A percentile compares a stretch with the other conserved stretches of the same genome.
These are phyloP conservation scores for Aporrectodea caliginosa DNA, from an alignment of 1,140 invertebrate genomes.

Conservation along the genomic window DNA sequence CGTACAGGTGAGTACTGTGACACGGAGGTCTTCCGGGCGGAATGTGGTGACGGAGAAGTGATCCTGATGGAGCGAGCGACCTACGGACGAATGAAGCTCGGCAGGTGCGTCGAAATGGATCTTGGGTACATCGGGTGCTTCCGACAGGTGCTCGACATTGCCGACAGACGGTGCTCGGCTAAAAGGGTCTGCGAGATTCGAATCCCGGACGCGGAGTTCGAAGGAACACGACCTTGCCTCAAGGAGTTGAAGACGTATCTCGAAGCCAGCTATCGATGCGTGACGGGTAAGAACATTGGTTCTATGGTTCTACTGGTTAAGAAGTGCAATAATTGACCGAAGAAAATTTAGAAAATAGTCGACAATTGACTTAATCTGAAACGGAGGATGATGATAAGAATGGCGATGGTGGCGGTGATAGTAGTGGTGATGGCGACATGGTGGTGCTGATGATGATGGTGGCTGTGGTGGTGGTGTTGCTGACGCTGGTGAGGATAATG, in stretches of 20 bases:
- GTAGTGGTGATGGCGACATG: too few species aligned
- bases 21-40: constrained; percentile 18
- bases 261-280: too few species aligned
- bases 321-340: too few species aligned
- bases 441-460: too few species aligned
- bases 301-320: too few species aligned
- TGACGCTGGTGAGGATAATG: too few species aligned
- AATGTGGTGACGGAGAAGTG: constrained; percentile 22
- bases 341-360: too few species aligned
- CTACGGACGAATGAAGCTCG: constrained; percentile 29
- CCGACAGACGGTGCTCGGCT: constrained; percentile 7
- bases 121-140: constrained; percentile 20
- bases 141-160: background rate
- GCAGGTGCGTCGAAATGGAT: constrained; percentile 11
- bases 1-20: constrained; percentile 22
- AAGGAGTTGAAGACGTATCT: constrained; percentile 22
- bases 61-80: constrained; percentile 16
- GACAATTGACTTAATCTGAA: too few species aligned
- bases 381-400: too few species aligned
- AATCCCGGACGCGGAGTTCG: constrained; percentile 12
- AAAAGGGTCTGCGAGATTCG: background rate
- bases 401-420: too few species aligned
- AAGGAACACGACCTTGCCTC: constrained; percentile 17
- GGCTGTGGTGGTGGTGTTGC: too few species aligned
- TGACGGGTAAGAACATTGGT: too few species aligned